These are phyloP conservation scores for Agapornis canus DNA, from an alignment of 2,797 vertebrate species.

Conservation along the genomic window DNA sequence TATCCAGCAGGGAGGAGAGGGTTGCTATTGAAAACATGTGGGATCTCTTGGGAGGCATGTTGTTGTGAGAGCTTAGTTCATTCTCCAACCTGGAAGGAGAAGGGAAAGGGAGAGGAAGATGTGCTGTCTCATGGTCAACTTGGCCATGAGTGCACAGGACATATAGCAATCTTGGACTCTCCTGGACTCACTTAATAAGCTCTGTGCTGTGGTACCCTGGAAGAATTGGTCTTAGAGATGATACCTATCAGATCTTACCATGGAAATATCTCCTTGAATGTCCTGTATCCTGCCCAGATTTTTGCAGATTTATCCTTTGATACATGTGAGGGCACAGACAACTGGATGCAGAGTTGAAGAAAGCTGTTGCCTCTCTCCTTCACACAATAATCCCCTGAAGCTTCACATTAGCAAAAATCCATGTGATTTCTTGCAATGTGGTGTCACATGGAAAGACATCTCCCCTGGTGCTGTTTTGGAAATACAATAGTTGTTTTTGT, in stretches of 20 bases:
- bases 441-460: constrained; percentile 57
- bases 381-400: constrained; percentile 35
- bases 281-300: neutral
- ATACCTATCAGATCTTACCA: neutral
- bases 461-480: constrained; percentile 43
- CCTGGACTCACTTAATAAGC: neutral
- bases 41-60: neutral
- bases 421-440: constrained; percentile 42
- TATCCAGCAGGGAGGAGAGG: neutral
- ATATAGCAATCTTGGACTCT: neutral
- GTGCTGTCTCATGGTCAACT: neutral
- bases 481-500: constrained; percentile 52
- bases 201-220: neutral
- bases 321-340: neutral
- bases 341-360: neutral
- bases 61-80: neutral
- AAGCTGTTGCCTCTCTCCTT: constrained; percentile 29
- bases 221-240: neutral
- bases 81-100: neutral
- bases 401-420: constrained; percentile 47
- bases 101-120: neutral
- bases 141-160: neutral
- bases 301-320: neutral
- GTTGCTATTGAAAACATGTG: neutral
- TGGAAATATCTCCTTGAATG: neutral